Base-by-base conservation (phyloP, 2,797 vertebrate species). In the Florisuga fusca region DNA sequence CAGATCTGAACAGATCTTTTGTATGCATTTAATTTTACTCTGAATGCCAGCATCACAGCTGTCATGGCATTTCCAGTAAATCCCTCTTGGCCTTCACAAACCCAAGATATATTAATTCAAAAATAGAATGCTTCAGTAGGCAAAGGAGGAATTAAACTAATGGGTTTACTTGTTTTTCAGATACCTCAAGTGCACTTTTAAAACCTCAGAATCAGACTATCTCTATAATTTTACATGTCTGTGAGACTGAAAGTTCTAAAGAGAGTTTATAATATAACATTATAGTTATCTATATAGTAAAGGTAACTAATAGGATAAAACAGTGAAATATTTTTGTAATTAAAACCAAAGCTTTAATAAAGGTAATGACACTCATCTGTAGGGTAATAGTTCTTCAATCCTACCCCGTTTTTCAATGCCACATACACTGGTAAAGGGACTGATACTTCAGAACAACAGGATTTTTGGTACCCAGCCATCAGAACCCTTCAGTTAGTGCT, bases 161-260 rank as follows among this genome's bases (percentile, higher is more conserved):
- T 2, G 2, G 4, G 1, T 27, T 74, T 80, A 33, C 11, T 5
- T 9, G n/a, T 62, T 81, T 85, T 78, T 50, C 45, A 45, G 26
- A 4, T 67, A 46, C 41, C 23, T 66, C 12, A 48, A 34, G 16
- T 59, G 15, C 6, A 45, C 20, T 53, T 76, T 55, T 61, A 34
- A 54, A 54, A 77, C 13, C 15, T 93, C 53, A 84, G 22, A 58
- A 55, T 72, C 21, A 34, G 31, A 34, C 5, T 33, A 2, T 43
- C 4, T 59, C 4, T 67, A 6, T 46, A 36, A 69, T 61, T 88
- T 78, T 67, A 7, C 3, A 17, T 0, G 0, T 13, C 19, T 84
- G 73, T 57, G 25, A 64, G 19, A 34, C 31, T 36, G 9, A 23
- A 23, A 73, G 9, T 7, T 72, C 19, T 53, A 38, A 66, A 46